Percentiles rank a stretch among this genome's conserved stretches.
These are phyloP conservation scores for Crocidura indochinensis DNA, from an alignment of 2,797 vertebrate species.

Conservation along the genomic window DNA sequence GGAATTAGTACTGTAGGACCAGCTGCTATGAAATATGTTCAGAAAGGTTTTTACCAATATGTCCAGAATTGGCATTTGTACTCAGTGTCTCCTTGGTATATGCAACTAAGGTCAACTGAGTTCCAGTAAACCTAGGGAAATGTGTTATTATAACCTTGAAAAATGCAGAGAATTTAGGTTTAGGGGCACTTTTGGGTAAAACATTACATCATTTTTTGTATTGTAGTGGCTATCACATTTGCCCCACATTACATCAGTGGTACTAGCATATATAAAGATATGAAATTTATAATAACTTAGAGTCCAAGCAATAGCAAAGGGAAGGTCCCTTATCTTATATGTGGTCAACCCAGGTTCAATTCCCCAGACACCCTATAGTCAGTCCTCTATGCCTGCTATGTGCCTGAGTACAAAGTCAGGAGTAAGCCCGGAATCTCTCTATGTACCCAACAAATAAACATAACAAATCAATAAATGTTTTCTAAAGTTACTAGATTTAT, in stretches of 20 bases:
- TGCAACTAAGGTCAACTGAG: neutral
- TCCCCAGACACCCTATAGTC: too few relatives aligned
- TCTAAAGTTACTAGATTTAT: slow-evolving; percentile 7
- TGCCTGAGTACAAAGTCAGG: too few relatives aligned
- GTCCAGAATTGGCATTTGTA: neutral
- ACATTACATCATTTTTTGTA: neutral
- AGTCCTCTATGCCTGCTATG: too few relatives aligned
- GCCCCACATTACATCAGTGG: too few relatives aligned
- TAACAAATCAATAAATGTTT: neutral
- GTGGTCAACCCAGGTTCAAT: too few relatives aligned
- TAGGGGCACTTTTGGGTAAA: neutral
- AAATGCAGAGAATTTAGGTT: neutral
- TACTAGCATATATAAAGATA: too few relatives aligned
- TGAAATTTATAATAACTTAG: too few relatives aligned
- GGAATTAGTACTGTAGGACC: neutral
- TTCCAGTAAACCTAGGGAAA: neutral
- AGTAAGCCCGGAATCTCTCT: too few relatives aligned
- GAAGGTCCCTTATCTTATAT: too few relatives aligned
- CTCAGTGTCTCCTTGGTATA: neutral
- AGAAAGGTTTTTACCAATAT: neutral
- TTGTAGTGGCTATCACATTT: too few relatives aligned
- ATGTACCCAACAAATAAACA: too few relatives aligned
- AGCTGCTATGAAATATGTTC: neutral
- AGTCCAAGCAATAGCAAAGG: too few relatives aligned
- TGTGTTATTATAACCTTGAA: neutral